Evolutionary conservation across 2,113 vertebrate species (phyloP).

Genomic region (Scartelaos histophorus): DNA sequence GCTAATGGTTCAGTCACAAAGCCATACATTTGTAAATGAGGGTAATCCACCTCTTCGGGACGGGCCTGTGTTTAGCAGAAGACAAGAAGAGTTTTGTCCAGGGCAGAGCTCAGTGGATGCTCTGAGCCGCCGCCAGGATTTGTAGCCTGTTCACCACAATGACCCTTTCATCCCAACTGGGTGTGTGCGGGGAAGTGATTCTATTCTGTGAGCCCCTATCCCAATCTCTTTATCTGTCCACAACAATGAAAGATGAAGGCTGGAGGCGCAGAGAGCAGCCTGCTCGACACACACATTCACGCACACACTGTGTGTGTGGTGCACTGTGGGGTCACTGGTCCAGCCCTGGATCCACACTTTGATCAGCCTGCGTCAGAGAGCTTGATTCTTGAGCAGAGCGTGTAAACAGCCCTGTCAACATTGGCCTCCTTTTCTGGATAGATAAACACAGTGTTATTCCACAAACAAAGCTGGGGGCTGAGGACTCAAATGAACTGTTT

Average conservation of each 20-base stretch:
- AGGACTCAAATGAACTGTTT: not conserved
- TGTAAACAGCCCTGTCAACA: not conserved
- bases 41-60: slow-evolving; percentile 85
- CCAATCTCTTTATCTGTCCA: slow-evolving; percentile 89
- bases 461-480: not conserved
- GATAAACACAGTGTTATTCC: not conserved
- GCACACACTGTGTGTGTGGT: slow-evolving; percentile 11
- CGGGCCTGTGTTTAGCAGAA: slow-evolving; percentile 43
- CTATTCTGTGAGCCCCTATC: slow-evolving; percentile 85
- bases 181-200: slow-evolving; percentile 77
- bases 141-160: slow-evolving; percentile 86
- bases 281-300: slow-evolving; percentile 9
- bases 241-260: slow-evolving; percentile 89
- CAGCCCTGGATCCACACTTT: not conserved
- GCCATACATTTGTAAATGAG: slow-evolving; percentile 96
- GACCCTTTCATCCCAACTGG: slow-evolving; percentile 84
- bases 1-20: slow-evolving; percentile 86
- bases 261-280: slow-evolving; percentile 59
- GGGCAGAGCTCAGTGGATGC: slow-evolving; percentile 81
- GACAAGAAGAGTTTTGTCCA: slow-evolving; percentile 92
- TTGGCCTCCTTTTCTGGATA: not conserved
- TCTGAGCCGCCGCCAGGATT: slow-evolving; percentile 80
- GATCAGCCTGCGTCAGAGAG: not conserved
- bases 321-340: slow-evolving; percentile 36
- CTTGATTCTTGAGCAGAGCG: not conserved